Base-by-base conservation (phyloP, 2,888 invertebrate genomes). In the Eristalinus aeneus region DNA sequence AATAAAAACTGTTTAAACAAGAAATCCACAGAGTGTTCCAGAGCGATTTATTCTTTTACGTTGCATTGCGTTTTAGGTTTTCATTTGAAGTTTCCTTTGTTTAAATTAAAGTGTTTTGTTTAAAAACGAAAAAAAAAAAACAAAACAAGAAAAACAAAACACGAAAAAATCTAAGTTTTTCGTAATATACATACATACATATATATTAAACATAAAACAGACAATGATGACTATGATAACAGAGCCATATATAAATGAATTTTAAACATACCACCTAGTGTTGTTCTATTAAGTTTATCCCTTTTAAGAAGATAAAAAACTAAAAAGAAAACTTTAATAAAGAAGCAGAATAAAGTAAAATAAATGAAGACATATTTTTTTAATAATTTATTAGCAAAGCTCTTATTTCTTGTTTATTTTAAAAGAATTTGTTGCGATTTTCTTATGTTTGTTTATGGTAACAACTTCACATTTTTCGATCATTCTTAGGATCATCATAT, bases 221-320 rank as follows among this genome's bases (percentile, higher is more conserved):
- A 27, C 5, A 27, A 27, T 5, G 27, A 27, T 27, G 27, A 27
- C 5, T 2, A 27, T 27, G 27, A 27, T 27, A 16, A 46, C 27
- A 54, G 64, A 27, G 12, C 31, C 63, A 10, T 74, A 34, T 68
- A 67, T 56, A 53, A n/a, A 56, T 31, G 10, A 68, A 60, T 20
- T 65, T 60, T 61, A 77, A 67, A 77, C 46, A 69, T 78, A 73
- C 83, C 83, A 83, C 83, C 83, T 83, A 83, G 78, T 83, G 83
- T 69, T 83, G 83, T 83, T 83, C 83, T 73, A 78, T 78, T 83
- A 68, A 73, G 78, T 83, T 82, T 69, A 73, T 20, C 39, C 77
- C 67, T 67, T 67, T 61, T 72, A 32, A 60, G 8, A 54, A 34
- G 56, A 31, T 46, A 31, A 34, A 53, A 39, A 61, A 36, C 27